Conservation (phyloP, 2,888 invertebrate genomes). For the Elaeidobius kamerunicus region DNA sequence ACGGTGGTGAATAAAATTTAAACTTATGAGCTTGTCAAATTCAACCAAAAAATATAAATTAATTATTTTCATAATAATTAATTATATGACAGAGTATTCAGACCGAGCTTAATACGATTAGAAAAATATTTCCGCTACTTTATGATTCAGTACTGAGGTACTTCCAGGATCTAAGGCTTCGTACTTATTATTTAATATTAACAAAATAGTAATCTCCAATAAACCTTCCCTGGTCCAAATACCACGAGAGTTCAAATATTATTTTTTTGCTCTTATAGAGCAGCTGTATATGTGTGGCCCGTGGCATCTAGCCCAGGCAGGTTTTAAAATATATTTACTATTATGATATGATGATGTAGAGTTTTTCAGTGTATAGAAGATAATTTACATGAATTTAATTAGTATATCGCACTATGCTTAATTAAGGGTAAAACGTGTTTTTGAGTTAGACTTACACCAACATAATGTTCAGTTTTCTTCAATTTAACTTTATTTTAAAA, state of each 20-base stretch:
- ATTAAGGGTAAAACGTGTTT: slow-evolving; percentile 32
- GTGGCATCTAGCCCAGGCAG: slow-evolving; percentile 4
- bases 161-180: slow-evolving; percentile 17
- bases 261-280: slow-evolving; percentile 30
- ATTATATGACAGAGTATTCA: too few relatives aligned
- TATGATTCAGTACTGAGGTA: slow-evolving; percentile 29
- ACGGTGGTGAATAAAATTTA: too few relatives aligned
- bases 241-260: slow-evolving; percentile 18
- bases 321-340: slow-evolving; percentile 6
- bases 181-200: slow-evolving; percentile 19
- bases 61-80: too few relatives aligned
- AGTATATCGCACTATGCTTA: slow-evolving; percentile 37
- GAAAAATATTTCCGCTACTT: too few relatives aligned
- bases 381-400: slow-evolving; percentile 23
- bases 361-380: slow-evolving; percentile 27
- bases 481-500: too few relatives aligned
- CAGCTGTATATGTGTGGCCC: slow-evolving; percentile 18
- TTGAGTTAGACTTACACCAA: slow-evolving; percentile 32
- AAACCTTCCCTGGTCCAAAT: slow-evolving; percentile 6
- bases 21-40: too few relatives aligned
- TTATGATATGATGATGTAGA: slow-evolving; percentile 19
- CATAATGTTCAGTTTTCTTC: neutral
- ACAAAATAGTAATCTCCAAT: slow-evolving; percentile 14
- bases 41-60: too few relatives aligned
- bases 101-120: too few relatives aligned